Base-by-base conservation (phyloP, 1,140 invertebrate species). In the Araneus ventricosus region DNA sequence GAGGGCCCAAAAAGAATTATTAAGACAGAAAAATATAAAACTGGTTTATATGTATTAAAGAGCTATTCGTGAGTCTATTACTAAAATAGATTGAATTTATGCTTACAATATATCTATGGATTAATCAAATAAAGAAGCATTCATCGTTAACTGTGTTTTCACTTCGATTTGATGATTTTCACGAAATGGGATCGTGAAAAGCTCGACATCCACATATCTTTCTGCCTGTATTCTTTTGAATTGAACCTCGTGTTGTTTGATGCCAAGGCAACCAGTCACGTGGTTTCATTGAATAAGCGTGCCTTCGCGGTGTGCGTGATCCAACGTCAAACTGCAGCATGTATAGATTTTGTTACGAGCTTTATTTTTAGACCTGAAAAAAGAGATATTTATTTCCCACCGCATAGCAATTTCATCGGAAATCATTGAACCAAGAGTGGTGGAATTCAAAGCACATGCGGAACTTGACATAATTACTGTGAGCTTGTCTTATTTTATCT, bases 321-420 rank as follows among this genome's bases (percentile, higher is more conserved):
- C 70, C 34, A 30, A 75, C 30, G 70, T 75, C 70, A 75, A 75
- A 22, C 30, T 34, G 70, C 20, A 37, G 30, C 30, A n/a, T n/a
- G 34, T 75, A 75, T 20, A 37, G 70, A 75, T 75, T 75, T 37
- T 30, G 30, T 37, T 14, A 34, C 70, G 70, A 37, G 30, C 14
- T 75, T 34, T 75, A 75, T 75, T 75, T 75, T 75, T 75, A 37
- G 70, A 75, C 14, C 63, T 75, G 20, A 75, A 20, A 34, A 75
- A 37, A 34, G 70, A 75, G 34, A 75, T 34, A 37, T 75, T 75
- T 75, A 75, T 75, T 34, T 34, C 34, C 27, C 30, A 75, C 17
- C 34, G 70, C 70, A 5, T 34, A 20, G 30, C 70, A 75, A 75
- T 75, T 34, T 75, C 70, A 75, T 34, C 37, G 70, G 70, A 75